Percentiles rank a stretch among this genome's conserved stretches.
Conservation (phyloP, 2,113 vertebrate species). For the Muscicapa adusta region DNA sequence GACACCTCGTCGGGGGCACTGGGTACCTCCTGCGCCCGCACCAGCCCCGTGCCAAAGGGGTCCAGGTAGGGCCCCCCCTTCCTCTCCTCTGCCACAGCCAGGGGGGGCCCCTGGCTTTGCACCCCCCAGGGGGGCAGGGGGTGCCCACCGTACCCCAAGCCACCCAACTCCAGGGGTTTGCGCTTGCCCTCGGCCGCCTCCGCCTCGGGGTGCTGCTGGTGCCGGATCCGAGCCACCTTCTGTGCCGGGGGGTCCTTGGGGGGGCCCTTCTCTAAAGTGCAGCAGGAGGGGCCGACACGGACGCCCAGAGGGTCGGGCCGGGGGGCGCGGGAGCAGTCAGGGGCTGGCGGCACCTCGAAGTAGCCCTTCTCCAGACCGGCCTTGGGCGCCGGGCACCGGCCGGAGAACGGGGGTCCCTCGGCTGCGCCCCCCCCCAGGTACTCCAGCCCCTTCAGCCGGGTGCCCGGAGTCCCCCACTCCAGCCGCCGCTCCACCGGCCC, state of each 20-base stretch:
- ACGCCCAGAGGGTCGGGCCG: slow-evolving; percentile 67
- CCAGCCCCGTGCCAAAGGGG: slow-evolving; percentile 70
- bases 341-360: slow-evolving; percentile 80
- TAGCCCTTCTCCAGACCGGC: slow-evolving; percentile 75
- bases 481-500: slow-evolving; percentile 83
- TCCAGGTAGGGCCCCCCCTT: slow-evolving; percentile 86
- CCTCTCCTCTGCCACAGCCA: slow-evolving; percentile 79
- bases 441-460: slow-evolving; percentile 83
- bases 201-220: slow-evolving; percentile 89
- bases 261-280: slow-evolving; percentile 87
- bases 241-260: slow-evolving; percentile 75
- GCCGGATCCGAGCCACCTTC: slow-evolving; percentile 92
- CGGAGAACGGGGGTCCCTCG: slow-evolving; percentile 76
- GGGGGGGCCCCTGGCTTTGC: slow-evolving; percentile 76
- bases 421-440: slow-evolving; percentile 72
- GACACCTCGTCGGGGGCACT: slow-evolving; percentile 82
- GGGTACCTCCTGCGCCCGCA: slow-evolving; percentile 77
- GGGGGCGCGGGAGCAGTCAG: slow-evolving; percentile 85
- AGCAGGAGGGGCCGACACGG: slow-evolving; percentile 76
- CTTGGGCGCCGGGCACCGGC: slow-evolving; percentile 79
- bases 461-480: slow-evolving; percentile 78
- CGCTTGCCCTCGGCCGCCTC: slow-evolving; percentile 80
- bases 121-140: slow-evolving; percentile 85
- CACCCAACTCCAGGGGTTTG: slow-evolving; percentile 83
- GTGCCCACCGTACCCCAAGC: slow-evolving; percentile 77